Percentiles rank a stretch among this genome's conserved stretches.
Evolutionary conservation across 2,113 vertebrate genomes (phyloP).

Genomic region (Ptychochromis oligacanthus): DNA sequence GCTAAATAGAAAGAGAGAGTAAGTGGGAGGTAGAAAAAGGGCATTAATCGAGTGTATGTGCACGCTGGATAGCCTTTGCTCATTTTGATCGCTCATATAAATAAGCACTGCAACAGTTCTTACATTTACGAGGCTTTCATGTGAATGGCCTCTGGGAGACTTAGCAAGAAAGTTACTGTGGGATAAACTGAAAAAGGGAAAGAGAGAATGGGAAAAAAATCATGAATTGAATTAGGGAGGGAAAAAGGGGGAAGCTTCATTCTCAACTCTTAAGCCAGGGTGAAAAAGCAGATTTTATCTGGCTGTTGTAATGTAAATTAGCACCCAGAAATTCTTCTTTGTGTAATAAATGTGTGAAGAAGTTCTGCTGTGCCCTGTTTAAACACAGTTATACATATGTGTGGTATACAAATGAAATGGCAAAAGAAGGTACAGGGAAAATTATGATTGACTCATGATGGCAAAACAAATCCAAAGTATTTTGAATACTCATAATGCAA

Average conservation of each 20-base stretch:
- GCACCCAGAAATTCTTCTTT: slow-evolving; percentile 42
- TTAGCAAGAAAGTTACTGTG: slow-evolving; percentile 32
- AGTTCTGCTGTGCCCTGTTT: slow-evolving; percentile 35
- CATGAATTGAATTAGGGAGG: slow-evolving; percentile 69
- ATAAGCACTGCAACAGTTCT: slow-evolving; percentile 40
- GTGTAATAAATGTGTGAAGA: slow-evolving; percentile 57
- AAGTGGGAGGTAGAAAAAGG: slow-evolving; percentile 52
- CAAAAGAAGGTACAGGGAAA: neutral
- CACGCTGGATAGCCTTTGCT: slow-evolving; percentile 21
- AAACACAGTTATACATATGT: neutral
- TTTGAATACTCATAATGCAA: neutral
- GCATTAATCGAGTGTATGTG: slow-evolving; percentile 36
- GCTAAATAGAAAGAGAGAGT: slow-evolving; percentile 69
- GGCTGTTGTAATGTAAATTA: slow-evolving; percentile 76
- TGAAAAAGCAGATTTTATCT: slow-evolving; percentile 65
- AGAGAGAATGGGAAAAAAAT: slow-evolving; percentile 32
- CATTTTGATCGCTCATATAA: slow-evolving; percentile 55
- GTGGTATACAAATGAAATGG: neutral
- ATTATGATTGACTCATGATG: neutral
- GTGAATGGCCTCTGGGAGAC: slow-evolving; percentile 51
- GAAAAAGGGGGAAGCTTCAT: slow-evolving; percentile 56
- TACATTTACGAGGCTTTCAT: slow-evolving; percentile 62
- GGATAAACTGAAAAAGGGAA: slow-evolving; percentile 16
- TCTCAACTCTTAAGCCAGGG: slow-evolving; percentile 53
- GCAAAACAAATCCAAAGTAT: neutral